Conservation (phyloP, 2,888 invertebrate species). For the Sarcophaga rosellei region DNA sequence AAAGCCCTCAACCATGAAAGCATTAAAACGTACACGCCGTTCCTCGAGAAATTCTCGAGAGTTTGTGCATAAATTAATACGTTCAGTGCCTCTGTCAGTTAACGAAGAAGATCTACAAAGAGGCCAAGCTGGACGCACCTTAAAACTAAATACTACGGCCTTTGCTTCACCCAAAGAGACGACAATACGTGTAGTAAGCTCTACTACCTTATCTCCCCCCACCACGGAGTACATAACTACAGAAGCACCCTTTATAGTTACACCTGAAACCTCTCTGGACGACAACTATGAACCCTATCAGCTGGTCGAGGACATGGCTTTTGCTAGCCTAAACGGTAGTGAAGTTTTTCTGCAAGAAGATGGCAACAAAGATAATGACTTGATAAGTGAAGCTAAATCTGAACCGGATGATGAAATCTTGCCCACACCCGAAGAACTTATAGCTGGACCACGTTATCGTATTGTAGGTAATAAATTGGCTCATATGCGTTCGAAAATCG, state of each 20-base stretch:
- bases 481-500: slow-evolving; percentile 56
- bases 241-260: slow-evolving; percentile 17
- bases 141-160: slow-evolving; percentile 77
- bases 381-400: slow-evolving; percentile 50
- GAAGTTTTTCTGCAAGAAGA: slow-evolving; percentile 66
- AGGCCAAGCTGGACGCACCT: slow-evolving; percentile 71
- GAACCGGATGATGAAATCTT: slow-evolving; percentile 73
- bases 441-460: slow-evolving; percentile 76
- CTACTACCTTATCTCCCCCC: not conserved
- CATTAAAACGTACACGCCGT: slow-evolving; percentile 56
- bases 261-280: slow-evolving; percentile 13
- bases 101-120: slow-evolving; percentile 73
- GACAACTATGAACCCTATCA: slow-evolving; percentile 71
- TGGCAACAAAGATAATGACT: slow-evolving; percentile 54
- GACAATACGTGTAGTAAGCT: not conserved
- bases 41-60: slow-evolving; percentile 71
- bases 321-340: slow-evolving; percentile 79
- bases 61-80: slow-evolving; percentile 77
- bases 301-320: slow-evolving; percentile 78
- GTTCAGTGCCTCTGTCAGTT: slow-evolving; percentile 75
- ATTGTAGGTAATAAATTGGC: slow-evolving; percentile 71
- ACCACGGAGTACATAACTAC: slow-evolving; percentile 14
- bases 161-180: slow-evolving; percentile 72
- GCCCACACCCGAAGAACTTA: slow-evolving; percentile 79
- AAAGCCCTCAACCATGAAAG: not conserved